Conservation (phyloP, 2,888 invertebrate species). For the Lithophane ornitopus region DNA sequence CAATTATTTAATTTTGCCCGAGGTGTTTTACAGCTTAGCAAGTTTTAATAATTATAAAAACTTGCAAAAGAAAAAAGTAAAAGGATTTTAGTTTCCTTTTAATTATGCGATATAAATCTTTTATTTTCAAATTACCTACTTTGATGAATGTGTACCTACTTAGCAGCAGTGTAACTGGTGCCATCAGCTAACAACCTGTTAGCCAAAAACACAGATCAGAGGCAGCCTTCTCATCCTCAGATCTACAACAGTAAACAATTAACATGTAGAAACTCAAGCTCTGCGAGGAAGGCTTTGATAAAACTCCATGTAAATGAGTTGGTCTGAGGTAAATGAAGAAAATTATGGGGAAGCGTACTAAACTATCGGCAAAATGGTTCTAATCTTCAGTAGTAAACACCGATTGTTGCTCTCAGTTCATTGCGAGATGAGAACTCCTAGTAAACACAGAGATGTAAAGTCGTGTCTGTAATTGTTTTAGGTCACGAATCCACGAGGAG, state of each 20-base stretch:
- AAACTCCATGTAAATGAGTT: background rate
- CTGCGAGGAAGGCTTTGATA: background rate
- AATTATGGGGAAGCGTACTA: background rate
- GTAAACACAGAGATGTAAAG: background rate
- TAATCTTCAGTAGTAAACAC: background rate
- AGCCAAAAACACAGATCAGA: background rate
- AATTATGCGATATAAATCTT: background rate
- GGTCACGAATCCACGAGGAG: conserved; percentile 37
- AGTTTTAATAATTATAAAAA: background rate
- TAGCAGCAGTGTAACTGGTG: background rate
- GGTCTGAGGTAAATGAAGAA: background rate
- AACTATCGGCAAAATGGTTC: background rate
- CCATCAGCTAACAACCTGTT: background rate
- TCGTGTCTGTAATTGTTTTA: conserved; percentile 35
- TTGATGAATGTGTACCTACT: background rate
- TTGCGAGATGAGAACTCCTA: background rate
- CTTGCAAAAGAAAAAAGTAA: background rate
- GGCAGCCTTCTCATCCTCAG: too few species aligned
- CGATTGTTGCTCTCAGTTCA: background rate
- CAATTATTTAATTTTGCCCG: background rate
- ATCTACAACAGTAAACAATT: too few species aligned
- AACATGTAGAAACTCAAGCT: too few species aligned
- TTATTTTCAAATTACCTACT: background rate
- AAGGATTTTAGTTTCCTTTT: background rate
- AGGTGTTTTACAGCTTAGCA: background rate